A percentile compares a stretch with the other conserved stretches of the same genome.
phyloP scores from a whole-genome alignment of 1,140 invertebrate species.

The Chrysomallon squamiferum region DNA sequence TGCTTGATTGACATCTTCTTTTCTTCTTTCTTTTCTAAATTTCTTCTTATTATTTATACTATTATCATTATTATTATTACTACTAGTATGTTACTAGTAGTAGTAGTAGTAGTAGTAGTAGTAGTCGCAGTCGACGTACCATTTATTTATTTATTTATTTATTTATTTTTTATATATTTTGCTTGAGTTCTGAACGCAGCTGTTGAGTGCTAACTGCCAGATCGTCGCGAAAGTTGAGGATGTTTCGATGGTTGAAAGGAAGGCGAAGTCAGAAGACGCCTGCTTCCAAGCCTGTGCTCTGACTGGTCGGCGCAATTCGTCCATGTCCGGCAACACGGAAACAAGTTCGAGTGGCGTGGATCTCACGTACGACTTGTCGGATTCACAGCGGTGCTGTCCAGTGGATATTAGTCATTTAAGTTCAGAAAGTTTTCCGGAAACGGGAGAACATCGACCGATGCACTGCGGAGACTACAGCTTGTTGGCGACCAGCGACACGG shows the following conservation, averaged over 20 bases:
- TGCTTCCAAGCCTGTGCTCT: constrained; percentile 13
- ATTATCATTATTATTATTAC: no score
- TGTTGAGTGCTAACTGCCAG: no score
- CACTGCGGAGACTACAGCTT: not conserved
- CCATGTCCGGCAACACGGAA: not conserved
- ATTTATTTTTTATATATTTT: no score
- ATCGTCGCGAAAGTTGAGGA: no score
- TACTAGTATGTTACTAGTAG: no score
- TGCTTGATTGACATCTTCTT: no score
- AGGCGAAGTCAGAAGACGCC: constrained; percentile 22
- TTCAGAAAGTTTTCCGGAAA: not conserved
- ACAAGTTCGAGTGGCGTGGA: not conserved
- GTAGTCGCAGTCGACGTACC: no score
- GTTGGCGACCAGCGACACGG: constrained; percentile 36
- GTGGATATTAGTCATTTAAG: not conserved
- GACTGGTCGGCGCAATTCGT: not conserved
- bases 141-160: no score
- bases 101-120: no score
- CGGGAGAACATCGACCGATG: not conserved
- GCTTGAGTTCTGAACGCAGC: no score
- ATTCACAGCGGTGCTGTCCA: not conserved
- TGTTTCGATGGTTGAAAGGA: constrained; percentile 45
- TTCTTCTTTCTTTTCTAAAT: no score
- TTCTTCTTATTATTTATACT: no score
- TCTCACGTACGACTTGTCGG: not conserved